phyloP scores from a whole-genome alignment of 2,888 invertebrate species.

The Priocnemis perturbator region DNA sequence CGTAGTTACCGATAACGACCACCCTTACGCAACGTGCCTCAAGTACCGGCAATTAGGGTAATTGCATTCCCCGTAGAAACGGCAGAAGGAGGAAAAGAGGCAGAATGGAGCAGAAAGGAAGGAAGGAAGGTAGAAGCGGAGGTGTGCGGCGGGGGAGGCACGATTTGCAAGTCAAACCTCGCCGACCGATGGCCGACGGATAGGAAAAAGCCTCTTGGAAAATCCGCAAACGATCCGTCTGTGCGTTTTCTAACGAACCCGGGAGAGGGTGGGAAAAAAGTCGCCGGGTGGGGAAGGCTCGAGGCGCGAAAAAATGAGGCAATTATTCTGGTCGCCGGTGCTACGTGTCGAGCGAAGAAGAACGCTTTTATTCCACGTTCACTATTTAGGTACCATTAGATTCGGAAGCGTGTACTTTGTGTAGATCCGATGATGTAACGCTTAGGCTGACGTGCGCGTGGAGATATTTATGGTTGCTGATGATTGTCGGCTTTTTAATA shows the following conservation, averaged over 20 bases:
- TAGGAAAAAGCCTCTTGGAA: constrained; percentile 17
- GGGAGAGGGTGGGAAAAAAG: constrained; percentile 3
- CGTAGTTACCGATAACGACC: constrained; percentile 64
- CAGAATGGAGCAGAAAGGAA: constrained; percentile 37
- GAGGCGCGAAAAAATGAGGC: no score
- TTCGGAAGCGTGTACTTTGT: no score
- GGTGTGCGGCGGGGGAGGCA: constrained; percentile 23
- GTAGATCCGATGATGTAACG: no score
- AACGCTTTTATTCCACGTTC: no score
- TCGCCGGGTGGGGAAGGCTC: no score
- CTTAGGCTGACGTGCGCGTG: no score
- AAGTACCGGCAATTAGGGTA: constrained; percentile 62
- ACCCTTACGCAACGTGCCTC: constrained; percentile 64
- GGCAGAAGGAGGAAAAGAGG: constrained; percentile 41
- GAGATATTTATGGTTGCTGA: no score
- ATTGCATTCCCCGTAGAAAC: constrained; percentile 59
- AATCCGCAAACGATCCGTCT: constrained; percentile 13
- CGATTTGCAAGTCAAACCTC: constrained; percentile 57
- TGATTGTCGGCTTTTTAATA: no score
- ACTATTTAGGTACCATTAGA: no score
- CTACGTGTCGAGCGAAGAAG: no score
- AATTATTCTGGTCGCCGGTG: no score
- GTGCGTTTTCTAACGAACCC: constrained; percentile 38
- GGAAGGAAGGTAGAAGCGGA: constrained; percentile 30
- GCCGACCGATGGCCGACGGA: neutral